Evolutionary conservation across 1,140 invertebrate genomes (phyloP), one percentile per base, ranked within the genome.

Genomic region (Pachypeltis micranthus): DNA sequence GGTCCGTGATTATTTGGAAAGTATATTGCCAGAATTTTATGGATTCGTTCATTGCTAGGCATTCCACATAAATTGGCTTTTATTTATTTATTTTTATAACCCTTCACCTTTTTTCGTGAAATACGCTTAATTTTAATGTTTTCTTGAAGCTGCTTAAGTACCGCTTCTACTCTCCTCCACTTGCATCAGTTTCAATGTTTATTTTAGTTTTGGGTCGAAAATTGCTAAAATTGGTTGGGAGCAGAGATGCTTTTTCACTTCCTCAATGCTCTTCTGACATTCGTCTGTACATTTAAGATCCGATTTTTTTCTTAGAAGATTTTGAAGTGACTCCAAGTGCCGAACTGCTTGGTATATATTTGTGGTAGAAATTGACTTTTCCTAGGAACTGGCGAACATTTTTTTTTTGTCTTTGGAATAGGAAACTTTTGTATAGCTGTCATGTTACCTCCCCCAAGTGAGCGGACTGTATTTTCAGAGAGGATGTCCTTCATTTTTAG

Each of bases 171-270:
- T n/a, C 44, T 23, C 2, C 27, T 34, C 34, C 26, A 44, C 29
- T 66, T 1, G 74, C 72, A 67, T 74, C 72, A 58, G 72, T 74
- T n/a, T n/a, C n/a, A n/a, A n/a, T n/a, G n/a, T n/a, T n/a, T n/a
- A n/a, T n/a, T n/a, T n/a, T n/a, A n/a, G n/a, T n/a, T n/a, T n/a
- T n/a, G n/a, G n/a, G n/a, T n/a, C n/a, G n/a, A n/a, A n/a, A n/a
- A n/a, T n/a, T n/a, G n/a, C n/a, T n/a, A n/a, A n/a, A n/a, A n/a
- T n/a, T n/a, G n/a, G n/a, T n/a, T n/a, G n/a, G n/a, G n/a, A n/a
- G n/a, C n/a, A n/a, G n/a, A n/a, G n/a, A n/a, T n/a, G n/a, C n/a
- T n/a, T n/a, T n/a, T n/a, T 31, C 71, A 73, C 71, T 34, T 63
- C 19, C 34, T 72, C 64, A 66, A 75, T 74, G 19, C 69, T 63